Base-by-base conservation (phyloP, 2,113 vertebrate species). In the Bagarius yarrelli region DNA sequence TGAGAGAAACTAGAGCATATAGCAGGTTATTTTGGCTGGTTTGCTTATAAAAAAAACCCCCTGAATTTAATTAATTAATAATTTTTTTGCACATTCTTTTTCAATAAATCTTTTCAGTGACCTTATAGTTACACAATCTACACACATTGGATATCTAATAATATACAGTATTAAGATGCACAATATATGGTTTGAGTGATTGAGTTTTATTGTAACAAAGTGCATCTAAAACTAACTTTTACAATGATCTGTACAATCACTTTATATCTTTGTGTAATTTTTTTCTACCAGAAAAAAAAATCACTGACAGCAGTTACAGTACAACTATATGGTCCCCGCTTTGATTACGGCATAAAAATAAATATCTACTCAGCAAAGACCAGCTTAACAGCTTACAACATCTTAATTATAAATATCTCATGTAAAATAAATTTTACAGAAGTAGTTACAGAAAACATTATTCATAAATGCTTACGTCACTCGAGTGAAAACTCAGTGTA, bases 241-340 rank as follows among this genome's bases (percentile, higher is more conserved):
- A 94, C 92, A 92, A 90, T 90, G 90, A 87, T 89, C 90, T 91
- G 87, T 92, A 92, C 91, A 92, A 87, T 91, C 90, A 93, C 89
- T 90, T 91, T 91, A 91, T 89, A 88, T 89, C 90, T 90, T 84
- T 91, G 84, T 87, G 72, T 79, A 77, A 11, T 47, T 47, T 82
- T 79, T 30, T 55, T 81, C 77, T 71, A 85, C 89, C 87, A 89
- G 86, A 83, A 75, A 89, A 90, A 86, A 83, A 86, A 83, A 77
- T 89, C 86, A 90, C 83, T 66, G 88, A 92, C 89, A 85, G 87
- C 90, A 88, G 87, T 90, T 89, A 93, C 90, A 90, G 89, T 82
- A 88, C 83, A 86, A 86, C 90, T 87, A 86, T 71, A 83, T 89
- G 83, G 89, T 86, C 87, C 88, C 81, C 89, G 87, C 81, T 85